Evolutionary conservation across 2,797 vertebrate species (phyloP).

Genomic region (Halcyon chelicuti): DNA sequence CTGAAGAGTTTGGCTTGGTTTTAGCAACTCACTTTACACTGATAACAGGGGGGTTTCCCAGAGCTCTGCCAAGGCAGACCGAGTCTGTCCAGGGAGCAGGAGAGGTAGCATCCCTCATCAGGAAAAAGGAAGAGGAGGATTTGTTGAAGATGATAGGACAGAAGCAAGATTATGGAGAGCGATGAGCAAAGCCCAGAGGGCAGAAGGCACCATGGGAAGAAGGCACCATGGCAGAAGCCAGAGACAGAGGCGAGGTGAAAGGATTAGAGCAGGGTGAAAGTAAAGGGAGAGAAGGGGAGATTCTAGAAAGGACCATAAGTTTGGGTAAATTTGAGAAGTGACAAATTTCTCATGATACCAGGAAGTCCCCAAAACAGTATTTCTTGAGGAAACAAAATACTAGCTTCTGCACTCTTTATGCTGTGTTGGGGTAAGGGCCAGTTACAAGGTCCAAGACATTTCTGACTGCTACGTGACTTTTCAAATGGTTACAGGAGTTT

Average conservation of each 20-base stretch:
- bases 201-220: not conserved
- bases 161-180: not conserved
- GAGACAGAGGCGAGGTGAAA: not conserved
- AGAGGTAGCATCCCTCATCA: not conserved
- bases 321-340: not conserved
- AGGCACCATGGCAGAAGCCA: not conserved
- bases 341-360: not conserved
- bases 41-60: not conserved
- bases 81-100: not conserved
- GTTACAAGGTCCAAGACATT: not conserved
- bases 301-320: not conserved
- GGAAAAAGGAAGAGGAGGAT: not conserved
- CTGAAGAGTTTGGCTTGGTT: constrained; percentile 20
- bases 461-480: not conserved
- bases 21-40: not conserved
- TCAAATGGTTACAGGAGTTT: not conserved
- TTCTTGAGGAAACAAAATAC: not conserved
- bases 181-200: not conserved
- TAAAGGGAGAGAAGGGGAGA: not conserved
- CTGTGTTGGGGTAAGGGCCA: not conserved
- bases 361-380: not conserved
- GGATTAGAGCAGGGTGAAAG: not conserved
- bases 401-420: not conserved
- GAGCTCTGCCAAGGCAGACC: not conserved
- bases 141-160: not conserved